phyloP scores from a whole-genome alignment of 1,140 invertebrate genomes.

The Theocolax elegans region DNA sequence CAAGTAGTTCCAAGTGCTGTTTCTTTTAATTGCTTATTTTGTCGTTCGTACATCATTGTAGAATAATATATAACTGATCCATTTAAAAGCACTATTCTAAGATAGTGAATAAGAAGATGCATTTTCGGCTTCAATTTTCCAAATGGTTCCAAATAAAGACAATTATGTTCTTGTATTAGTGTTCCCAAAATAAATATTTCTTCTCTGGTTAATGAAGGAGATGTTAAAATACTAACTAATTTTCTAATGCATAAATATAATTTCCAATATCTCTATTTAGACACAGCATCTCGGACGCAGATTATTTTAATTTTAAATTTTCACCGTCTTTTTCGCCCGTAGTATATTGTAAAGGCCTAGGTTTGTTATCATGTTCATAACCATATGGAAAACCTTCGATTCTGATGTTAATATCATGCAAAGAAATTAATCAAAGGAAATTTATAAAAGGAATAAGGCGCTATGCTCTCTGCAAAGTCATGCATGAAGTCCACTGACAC shows the following conservation, averaged over 20 bases:
- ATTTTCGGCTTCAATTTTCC: slow-evolving; percentile 43
- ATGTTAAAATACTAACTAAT: slow-evolving; percentile 30
- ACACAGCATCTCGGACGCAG: too few species aligned
- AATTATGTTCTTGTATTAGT: slow-evolving; percentile 20
- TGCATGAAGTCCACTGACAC: too few species aligned
- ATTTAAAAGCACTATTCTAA: too few species aligned
- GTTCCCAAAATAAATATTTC: slow-evolving; percentile 30
- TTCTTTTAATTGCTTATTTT: not conserved
- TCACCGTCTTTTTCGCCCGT: too few species aligned
- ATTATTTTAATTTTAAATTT: slow-evolving; percentile 23
- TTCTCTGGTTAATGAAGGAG: slow-evolving; percentile 20
- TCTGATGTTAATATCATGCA: not conserved
- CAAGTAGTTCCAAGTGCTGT: not conserved
- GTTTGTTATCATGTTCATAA: too few species aligned
- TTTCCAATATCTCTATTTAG: not conserved
- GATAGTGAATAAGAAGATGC: too few species aligned
- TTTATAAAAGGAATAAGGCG: not conserved
- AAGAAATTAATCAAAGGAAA: not conserved
- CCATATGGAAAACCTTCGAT: not conserved
- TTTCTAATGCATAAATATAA: not conserved
- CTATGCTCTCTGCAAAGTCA: not conserved
- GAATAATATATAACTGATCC: too few species aligned
- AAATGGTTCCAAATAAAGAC: slow-evolving; percentile 34
- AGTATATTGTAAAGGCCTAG: not conserved
- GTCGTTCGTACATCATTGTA: not conserved